Evolutionary conservation across 2,113 vertebrate species (phyloP), one percentile per base, ranked within the genome.

Genomic region (Lepisosteus osseus): DNA sequence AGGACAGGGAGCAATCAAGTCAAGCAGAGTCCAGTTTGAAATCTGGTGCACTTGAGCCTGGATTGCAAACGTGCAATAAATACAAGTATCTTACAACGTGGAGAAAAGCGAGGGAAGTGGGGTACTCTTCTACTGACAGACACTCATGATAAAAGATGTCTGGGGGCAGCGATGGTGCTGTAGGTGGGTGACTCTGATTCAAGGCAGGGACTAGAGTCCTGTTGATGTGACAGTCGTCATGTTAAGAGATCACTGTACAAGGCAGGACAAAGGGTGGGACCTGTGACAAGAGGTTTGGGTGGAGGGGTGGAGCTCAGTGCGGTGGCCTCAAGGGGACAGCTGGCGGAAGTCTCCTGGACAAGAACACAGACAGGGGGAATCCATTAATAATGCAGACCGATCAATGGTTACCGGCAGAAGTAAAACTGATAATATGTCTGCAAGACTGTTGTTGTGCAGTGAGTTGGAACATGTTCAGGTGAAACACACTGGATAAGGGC

Each of bases 301-400:
- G 47, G 57, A 42, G 54, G 65, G 69, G 29, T 12, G 63, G 62
- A 54, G 65, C 17, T 76, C 72, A 82, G 13, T 72, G 61, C 55
- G 76, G 79, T 72, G 84, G 86, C 66, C 76, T 73, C 7, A 70
- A 73, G 69, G 86, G 88, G 44, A 87, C 79, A 42, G 86, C 81
- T 64, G 87, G 91, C 12, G 87, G 85, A 40, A 83, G 84, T 78
- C 87, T 90, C 86, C 91, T 92, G 74, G 17, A 84, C 64, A 79
- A 57, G 68, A 77, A 69, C 59, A 76, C 63, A 67, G 57, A 61
- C 63, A 72, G 13, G 41, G 15, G 55, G 3, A 29, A 29, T 29
- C 29, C 29, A 29, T 29, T 29, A 29, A 29, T 29, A 29, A 29
- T 29, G 29, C 29, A 29, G 29, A 29, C 29, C 29, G 29, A 29